Conservation (phyloP, 2,888 invertebrate species). For the Platerodrilus igneus region DNA sequence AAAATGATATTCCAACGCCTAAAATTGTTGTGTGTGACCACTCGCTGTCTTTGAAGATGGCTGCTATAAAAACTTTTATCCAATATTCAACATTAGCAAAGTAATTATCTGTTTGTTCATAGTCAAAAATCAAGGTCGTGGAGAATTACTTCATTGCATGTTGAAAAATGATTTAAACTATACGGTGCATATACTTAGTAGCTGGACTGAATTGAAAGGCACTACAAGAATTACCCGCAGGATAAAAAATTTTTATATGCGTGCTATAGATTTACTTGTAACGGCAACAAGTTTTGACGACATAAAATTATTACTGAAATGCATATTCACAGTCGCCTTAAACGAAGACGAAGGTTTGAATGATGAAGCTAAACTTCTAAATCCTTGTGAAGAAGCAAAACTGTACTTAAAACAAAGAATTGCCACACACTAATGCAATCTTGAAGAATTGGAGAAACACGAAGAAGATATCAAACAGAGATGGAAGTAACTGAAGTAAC, state of each 20-base stretch:
- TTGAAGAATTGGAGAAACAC: neutral
- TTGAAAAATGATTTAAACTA: neutral
- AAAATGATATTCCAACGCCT: constrained; percentile 4
- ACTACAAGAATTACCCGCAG: neutral
- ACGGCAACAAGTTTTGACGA: neutral
- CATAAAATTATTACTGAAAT: neutral
- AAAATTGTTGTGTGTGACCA: constrained; percentile 8
- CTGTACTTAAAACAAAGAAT: constrained; percentile 5
- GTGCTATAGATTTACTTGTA: neutral
- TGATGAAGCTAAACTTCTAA: neutral
- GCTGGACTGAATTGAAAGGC: neutral
- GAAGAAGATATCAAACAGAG: neutral
- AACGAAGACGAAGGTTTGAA: constrained; percentile 6
- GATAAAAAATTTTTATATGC: constrained; percentile 3
- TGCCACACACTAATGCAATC: no score
- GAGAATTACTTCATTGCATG: neutral
- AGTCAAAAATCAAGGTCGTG: neutral
- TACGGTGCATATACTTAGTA: constrained; percentile 2
- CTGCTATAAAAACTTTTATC: constrained; percentile 2
- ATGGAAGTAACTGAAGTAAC: neutral
- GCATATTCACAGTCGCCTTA: constrained; percentile 1
- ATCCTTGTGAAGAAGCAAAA: constrained; percentile 2
- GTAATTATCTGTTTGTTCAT: constrained; percentile 6
- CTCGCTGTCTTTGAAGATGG: constrained; percentile 7
- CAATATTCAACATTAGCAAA: constrained; percentile 4